Percentiles rank a stretch among this genome's conserved stretches.
Conservation (phyloP, 2,113 vertebrate species). For the Calyptomena viridis region DNA sequence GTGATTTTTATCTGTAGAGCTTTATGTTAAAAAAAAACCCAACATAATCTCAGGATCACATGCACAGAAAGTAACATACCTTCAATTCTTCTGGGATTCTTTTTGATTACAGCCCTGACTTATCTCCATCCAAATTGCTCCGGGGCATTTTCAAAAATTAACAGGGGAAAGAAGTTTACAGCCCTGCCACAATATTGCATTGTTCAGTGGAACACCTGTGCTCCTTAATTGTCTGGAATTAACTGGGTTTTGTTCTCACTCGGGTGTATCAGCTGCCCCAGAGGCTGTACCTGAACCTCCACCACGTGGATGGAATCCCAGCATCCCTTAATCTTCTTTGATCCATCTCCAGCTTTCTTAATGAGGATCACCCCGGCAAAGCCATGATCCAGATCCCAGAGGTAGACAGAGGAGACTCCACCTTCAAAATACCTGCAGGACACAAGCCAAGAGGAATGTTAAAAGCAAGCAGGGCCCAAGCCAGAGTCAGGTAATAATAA, state of each 20-base stretch:
- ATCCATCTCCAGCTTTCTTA: constrained; percentile 98
- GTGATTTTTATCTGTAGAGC: constrained; percentile 28
- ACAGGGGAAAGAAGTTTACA: neutral
- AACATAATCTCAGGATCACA: neutral
- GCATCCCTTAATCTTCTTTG: constrained; percentile 99
- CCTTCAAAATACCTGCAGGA: constrained; percentile 95
- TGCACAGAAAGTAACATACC: neutral
- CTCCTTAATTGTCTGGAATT: constrained; percentile 36
- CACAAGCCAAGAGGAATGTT: neutral
- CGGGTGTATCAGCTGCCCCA: neutral
- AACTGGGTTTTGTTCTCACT: neutral
- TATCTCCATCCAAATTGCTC: constrained; percentile 39
- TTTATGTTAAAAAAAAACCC: neutral
- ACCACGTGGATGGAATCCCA: constrained; percentile 99
- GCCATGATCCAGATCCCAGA: constrained; percentile 99
- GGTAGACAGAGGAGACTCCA: constrained; percentile 97
- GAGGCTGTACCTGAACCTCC: constrained; percentile 91
- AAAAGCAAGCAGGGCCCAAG: neutral
- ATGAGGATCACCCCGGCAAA: constrained; percentile 99
- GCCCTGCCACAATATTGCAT: constrained; percentile 39
- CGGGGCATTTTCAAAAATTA: neutral
- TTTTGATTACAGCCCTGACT: constrained; percentile 4
- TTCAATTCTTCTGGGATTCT: constrained; percentile 10
- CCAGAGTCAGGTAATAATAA: neutral
- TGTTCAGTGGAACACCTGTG: constrained; percentile 62